These are phyloP conservation scores for Caenorhabditis doughertyi DNA, from an alignment of 2,888 invertebrate species.

Conservation along the genomic window DNA sequence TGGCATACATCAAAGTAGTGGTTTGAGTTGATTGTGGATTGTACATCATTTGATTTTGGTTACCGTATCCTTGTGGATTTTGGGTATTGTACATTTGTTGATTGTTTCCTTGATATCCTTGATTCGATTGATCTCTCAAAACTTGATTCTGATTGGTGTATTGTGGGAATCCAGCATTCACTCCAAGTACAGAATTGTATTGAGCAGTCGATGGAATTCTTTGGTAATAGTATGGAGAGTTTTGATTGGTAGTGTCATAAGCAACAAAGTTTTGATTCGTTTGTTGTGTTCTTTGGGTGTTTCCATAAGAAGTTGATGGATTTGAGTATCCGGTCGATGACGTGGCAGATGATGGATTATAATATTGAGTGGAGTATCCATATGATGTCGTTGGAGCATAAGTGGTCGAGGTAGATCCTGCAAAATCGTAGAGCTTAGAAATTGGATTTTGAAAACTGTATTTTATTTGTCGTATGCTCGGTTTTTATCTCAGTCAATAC, in stretches of 20 bases:
- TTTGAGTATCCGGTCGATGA: constrained; percentile 28
- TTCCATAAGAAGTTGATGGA: constrained; percentile 20
- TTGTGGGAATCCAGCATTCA: constrained; percentile 64
- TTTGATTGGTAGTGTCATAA: constrained; percentile 52
- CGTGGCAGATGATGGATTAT: constrained; percentile 44
- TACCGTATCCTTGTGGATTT: constrained; percentile 18
- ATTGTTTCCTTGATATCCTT: constrained; percentile 7
- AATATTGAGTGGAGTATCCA: constrained; percentile 49
- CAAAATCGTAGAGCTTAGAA: neutral
- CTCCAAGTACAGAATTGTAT: constrained; percentile 55
- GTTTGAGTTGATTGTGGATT: constrained; percentile 19
- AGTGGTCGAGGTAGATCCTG: constrained; percentile 46
- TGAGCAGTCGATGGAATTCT: constrained; percentile 57
- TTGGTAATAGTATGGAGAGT: constrained; percentile 61
- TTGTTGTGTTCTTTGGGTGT: constrained; percentile 14
- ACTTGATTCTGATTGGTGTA: neutral
- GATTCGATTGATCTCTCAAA: too few species aligned
- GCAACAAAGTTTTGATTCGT: constrained; percentile 44
- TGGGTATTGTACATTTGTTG: constrained; percentile 28
- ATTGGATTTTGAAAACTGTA: too few species aligned
- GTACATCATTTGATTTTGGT: constrained; percentile 27
- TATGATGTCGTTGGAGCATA: constrained; percentile 46
- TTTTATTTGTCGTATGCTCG: too few species aligned
- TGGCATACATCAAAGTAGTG: constrained; percentile 22
- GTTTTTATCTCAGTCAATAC: neutral